Base-by-base conservation (phyloP, 2,888 invertebrate species). In the Epsilonema sp. region DNA sequence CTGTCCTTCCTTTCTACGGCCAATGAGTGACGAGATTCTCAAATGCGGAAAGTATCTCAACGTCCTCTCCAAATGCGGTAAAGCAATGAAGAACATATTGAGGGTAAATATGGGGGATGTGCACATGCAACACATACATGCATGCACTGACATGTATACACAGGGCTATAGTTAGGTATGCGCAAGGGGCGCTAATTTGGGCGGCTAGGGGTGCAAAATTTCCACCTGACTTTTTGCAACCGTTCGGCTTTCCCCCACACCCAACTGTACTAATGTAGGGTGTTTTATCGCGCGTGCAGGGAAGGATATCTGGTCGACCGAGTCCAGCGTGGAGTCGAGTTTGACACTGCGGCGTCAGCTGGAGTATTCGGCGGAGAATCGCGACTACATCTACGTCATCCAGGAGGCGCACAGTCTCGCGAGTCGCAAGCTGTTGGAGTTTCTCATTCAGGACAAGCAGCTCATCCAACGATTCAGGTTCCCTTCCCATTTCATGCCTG, bases 31-130 rank as follows among this genome's bases (percentile, higher is more conserved):
- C 52, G 84, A 84, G 52, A 86, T 94, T 59, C 73, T 92, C 26
- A 77, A 89, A 56, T 85, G 90, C 44, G 92, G 92, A 52, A 92
- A 92, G 74, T 94, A 94, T 69, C 74, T 94, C 42, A 94, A 92
- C 67, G 90, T 92, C 19, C 85, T 92, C 44, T 75, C 86, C 45
- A 86, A 90, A 61, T 92, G 90, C 70, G 89, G 89, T 76, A 71
- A n/a, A n/a, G n/a, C n/a, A n/a, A n/a, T n/a, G n/a, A n/a, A n/a
- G n/a, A n/a, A n/a, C n/a, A n/a, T n/a, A n/a, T n/a, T n/a, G n/a
- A n/a, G n/a, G n/a, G n/a, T n/a, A n/a, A n/a, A n/a, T n/a, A n/a
- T n/a, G n/a, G n/a, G n/a, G n/a, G n/a, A n/a, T n/a, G n/a, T n/a
- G n/a, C n/a, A n/a, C n/a, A n/a, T n/a, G n/a, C n/a, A n/a, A n/a